Evolutionary conservation across 1,140 invertebrate genomes (phyloP).

Genomic region (Lordiphosa mommai): DNA sequence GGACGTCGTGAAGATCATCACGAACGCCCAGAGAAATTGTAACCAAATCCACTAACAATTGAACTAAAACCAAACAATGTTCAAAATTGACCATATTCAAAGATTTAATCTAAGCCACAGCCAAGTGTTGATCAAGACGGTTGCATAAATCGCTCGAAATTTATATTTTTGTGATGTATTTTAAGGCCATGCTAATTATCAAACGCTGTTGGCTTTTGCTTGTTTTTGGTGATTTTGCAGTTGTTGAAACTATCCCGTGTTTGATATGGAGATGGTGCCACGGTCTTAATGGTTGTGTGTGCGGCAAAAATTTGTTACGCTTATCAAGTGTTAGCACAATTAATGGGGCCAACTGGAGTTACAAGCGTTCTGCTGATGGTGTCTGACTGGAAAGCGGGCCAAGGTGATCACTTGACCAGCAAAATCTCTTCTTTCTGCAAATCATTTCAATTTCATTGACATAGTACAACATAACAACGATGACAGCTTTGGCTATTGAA

Average conservation of each 20-base stretch:
- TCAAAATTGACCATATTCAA: neutral
- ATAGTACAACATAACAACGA: conserved; percentile 1
- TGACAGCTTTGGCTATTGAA: neutral
- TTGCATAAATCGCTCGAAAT: conserved; percentile 10
- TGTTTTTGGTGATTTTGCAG: conserved; percentile 4
- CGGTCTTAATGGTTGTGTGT: conserved; percentile 1
- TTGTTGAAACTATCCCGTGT: conserved; percentile 2
- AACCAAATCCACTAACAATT: neutral
- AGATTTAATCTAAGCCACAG: neutral
- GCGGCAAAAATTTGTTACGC: conserved; percentile 1
- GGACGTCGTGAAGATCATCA: too few relatives aligned
- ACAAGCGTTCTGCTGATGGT: conserved; percentile 23
- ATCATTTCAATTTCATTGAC: conserved; percentile 20
- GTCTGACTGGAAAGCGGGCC: conserved; percentile 13
- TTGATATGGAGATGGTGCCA: neutral
- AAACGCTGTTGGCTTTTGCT: conserved; percentile 9
- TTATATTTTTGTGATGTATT: conserved; percentile 4
- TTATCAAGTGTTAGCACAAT: conserved; percentile 28
- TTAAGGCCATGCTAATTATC: conserved; percentile 34
- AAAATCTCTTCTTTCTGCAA: conserved; percentile 24
- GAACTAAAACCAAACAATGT: neutral
- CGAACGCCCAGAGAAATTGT: conserved; percentile 21
- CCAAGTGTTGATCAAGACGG: neutral
- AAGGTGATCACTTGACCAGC: conserved; percentile 17
- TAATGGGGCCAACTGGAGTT: conserved; percentile 15